Percentiles rank a stretch among this genome's conserved stretches.
phyloP scores from a whole-genome alignment of 2,888 invertebrate genomes.

The Lypha dubia region DNA sequence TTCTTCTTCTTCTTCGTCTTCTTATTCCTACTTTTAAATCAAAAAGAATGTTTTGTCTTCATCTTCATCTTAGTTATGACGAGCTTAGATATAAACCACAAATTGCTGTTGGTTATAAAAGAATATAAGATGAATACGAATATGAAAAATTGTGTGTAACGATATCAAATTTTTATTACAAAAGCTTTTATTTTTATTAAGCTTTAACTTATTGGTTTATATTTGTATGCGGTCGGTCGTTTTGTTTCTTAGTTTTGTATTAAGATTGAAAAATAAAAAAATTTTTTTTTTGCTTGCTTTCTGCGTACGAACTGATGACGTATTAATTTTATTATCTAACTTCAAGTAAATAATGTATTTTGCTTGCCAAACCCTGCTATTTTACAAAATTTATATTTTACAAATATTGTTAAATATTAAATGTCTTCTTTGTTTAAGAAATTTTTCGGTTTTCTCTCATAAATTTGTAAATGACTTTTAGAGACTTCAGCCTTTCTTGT shows the following conservation, averaged over 20 bases:
- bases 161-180: conserved; percentile 1
- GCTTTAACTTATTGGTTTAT: not conserved
- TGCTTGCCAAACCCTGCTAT: too few species aligned
- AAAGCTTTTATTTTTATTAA: conserved; percentile 6
- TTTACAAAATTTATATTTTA: too few species aligned
- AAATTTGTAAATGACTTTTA: not conserved
- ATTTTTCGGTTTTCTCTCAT: not conserved
- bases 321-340: not conserved
- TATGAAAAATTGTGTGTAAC: not conserved
- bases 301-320: too few species aligned
- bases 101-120: not conserved
- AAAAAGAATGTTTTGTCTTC: not conserved
- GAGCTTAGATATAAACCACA: too few species aligned
- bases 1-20: not conserved
- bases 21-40: not conserved
- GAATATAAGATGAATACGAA: not conserved
- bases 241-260: not conserved
- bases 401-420: not conserved
- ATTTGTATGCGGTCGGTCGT: not conserved
- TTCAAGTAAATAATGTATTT: not conserved
- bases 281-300: too few species aligned
- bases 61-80: too few species aligned
- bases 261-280: not conserved
- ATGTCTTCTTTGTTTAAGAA: not conserved
- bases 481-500: not conserved